Conservation (phyloP, 2,113 vertebrate genomes). For the Setophaga kirtlandii region DNA sequence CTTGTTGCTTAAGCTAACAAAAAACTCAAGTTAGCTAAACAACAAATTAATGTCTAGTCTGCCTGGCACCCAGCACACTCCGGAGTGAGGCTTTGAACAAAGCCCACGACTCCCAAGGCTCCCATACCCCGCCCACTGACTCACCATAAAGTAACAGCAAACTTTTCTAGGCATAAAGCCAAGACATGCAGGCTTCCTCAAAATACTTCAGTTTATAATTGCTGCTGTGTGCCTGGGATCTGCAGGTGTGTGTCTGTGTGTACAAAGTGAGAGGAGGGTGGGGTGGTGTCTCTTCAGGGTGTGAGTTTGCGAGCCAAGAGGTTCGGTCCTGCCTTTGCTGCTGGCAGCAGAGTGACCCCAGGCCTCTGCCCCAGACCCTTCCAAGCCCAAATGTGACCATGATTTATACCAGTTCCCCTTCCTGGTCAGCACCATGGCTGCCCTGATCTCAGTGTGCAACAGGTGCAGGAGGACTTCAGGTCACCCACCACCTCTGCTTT, state of each 20-base stretch:
- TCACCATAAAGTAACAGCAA: neutral
- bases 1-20: neutral
- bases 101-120: neutral
- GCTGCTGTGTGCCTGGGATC: neutral
- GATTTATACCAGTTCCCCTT: neutral
- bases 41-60: neutral
- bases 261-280: neutral
- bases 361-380: neutral
- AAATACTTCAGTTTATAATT: neutral
- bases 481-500: slow-evolving; percentile 75
- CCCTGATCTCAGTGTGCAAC: slow-evolving; percentile 67
- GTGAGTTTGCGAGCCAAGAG: neutral
- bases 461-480: slow-evolving; percentile 72
- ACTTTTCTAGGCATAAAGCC: neutral
- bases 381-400: rapidly evolving
- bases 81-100: neutral
- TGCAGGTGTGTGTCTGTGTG: neutral
- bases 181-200: neutral
- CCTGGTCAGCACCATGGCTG: slow-evolving; percentile 10
- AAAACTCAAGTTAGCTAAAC: neutral
- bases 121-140: rapidly evolving
- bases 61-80: rapidly evolving
- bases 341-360: neutral
- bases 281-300: neutral
- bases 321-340: neutral